Conservation (phyloP, 1,140 invertebrate genomes). For the Drosophila navojoa region DNA sequence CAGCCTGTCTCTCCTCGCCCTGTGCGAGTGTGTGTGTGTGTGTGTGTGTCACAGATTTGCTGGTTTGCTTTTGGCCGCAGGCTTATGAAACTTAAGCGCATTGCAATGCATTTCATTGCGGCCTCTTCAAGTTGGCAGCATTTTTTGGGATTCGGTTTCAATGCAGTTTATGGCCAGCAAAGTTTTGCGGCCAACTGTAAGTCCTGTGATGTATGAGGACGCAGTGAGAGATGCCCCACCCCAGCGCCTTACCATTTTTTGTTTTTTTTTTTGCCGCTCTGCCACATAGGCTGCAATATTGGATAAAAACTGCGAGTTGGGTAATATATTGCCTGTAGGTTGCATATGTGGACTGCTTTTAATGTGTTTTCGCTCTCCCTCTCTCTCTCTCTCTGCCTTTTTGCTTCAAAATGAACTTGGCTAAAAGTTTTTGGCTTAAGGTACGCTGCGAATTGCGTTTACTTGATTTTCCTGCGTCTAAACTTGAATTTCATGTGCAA, state of each 20-base stretch:
- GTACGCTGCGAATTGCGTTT: conserved; percentile 2
- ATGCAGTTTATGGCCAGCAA: conserved; percentile 49
- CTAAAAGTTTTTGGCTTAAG: conserved; percentile 13
- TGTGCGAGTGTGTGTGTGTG: conserved; percentile 14
- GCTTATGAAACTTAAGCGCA: conserved; percentile 72
- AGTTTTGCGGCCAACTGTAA: conserved; percentile 47
- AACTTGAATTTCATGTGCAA: conserved; percentile 6
- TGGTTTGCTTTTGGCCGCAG: conserved; percentile 47
- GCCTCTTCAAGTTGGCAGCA: conserved; percentile 44
- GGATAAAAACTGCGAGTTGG: conserved; percentile 46
- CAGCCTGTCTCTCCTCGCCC: conserved; percentile 12
- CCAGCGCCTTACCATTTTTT: background rate
- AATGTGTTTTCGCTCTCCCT: conserved; percentile 7
- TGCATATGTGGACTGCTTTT: conserved; percentile 26
- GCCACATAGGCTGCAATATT: conserved; percentile 42
- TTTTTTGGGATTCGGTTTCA: conserved; percentile 20
- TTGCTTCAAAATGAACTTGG: conserved; percentile 23
- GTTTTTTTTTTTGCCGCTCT: background rate
- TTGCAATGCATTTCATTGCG: conserved; percentile 58
- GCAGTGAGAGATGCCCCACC: conserved; percentile 24
- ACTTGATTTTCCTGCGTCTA: conserved; percentile 18
- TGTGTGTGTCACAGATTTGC: conserved; percentile 38
- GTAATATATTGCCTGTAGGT: conserved; percentile 39
- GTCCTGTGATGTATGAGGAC: conserved; percentile 39
- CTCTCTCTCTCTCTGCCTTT: background rate